phyloP scores from a whole-genome alignment of 2,113 vertebrate genomes.

The Embiotoca jacksoni region DNA sequence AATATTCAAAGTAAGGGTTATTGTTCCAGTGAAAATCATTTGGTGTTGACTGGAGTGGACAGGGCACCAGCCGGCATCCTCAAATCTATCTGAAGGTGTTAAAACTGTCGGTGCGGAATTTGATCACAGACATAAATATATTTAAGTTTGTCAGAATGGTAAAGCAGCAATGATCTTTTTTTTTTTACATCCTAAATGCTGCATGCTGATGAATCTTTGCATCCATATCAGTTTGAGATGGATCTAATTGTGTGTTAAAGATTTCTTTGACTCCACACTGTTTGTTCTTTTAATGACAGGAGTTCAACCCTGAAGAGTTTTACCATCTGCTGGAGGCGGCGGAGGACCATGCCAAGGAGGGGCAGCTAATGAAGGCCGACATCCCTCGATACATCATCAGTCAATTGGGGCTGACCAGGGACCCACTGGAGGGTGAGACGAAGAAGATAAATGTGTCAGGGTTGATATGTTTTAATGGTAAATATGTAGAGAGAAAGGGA shows the following conservation, averaged over 20 bases:
- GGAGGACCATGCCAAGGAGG: conserved; percentile 98
- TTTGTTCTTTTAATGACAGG: conserved; percentile 78
- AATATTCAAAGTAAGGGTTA: neutral
- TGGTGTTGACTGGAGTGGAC: neutral
- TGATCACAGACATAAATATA: too few species aligned
- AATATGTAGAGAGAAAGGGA: neutral
- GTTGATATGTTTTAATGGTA: neutral
- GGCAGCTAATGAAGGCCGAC: conserved; percentile 97
- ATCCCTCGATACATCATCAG: conserved; percentile 98
- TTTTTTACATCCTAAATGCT: neutral
- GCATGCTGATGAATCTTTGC: neutral
- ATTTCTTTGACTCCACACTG: neutral
- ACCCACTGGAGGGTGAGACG: conserved; percentile 94
- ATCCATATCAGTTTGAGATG: neutral
- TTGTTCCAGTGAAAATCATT: neutral
- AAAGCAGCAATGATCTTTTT: neutral
- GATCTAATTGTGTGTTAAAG: neutral
- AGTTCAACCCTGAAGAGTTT: conserved; percentile 99
- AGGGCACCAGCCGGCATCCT: too few species aligned
- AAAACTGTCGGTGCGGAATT: neutral
- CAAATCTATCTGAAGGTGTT: conserved; percentile 16
- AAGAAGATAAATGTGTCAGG: neutral
- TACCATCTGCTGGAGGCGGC: conserved; percentile 98
- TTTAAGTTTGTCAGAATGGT: neutral
- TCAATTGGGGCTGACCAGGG: conserved; percentile 96